Percentiles rank a stretch among this genome's conserved stretches.
Conservation (phyloP, 2,113 vertebrate species). For the Aptenodytes patagonicus region DNA sequence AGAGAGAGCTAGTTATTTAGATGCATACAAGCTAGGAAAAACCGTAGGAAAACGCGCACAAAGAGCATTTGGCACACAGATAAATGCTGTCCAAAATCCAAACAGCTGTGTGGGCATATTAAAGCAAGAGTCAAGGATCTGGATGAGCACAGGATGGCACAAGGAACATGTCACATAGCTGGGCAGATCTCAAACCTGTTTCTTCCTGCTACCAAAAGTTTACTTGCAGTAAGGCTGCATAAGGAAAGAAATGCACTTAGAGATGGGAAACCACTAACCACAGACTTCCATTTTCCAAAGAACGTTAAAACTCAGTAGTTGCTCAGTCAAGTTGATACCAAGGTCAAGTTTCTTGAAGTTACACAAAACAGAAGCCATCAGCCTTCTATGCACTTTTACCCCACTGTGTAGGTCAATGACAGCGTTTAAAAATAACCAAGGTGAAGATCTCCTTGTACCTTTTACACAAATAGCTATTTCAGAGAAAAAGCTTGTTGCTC, state of each 20-base stretch:
- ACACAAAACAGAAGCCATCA: background rate
- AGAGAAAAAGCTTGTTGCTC: background rate
- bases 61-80: background rate
- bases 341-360: background rate
- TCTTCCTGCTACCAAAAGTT: background rate
- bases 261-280: constrained; percentile 35
- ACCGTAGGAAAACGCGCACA: background rate
- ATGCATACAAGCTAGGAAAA: background rate
- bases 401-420: background rate
- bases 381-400: background rate
- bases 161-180: background rate
- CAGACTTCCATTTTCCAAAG: background rate
- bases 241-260: background rate
- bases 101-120: background rate
- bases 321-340: background rate
- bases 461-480: background rate
- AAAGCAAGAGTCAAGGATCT: background rate
- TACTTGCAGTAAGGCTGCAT: background rate
- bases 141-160: background rate
- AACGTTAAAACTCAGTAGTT: background rate
- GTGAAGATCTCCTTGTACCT: background rate
- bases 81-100: background rate
- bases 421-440: background rate
- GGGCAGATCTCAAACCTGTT: background rate
- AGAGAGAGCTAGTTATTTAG: background rate